Percentiles rank a stretch among this genome's conserved stretches.
phyloP scores from a whole-genome alignment of 2,888 invertebrate genomes.

The Agrochola lota region DNA sequence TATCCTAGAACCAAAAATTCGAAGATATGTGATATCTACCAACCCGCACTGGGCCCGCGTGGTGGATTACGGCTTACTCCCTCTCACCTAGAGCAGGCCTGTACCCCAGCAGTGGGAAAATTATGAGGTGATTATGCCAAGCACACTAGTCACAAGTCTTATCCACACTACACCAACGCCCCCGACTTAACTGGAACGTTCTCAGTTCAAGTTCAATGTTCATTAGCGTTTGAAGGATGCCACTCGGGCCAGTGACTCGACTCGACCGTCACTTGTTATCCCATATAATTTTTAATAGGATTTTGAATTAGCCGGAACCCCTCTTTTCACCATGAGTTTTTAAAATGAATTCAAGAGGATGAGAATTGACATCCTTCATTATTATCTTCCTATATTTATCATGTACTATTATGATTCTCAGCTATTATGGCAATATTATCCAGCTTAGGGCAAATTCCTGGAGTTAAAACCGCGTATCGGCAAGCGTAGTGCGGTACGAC shows the following conservation, averaged over 20 bases:
- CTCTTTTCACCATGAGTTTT: not conserved
- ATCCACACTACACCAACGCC: conserved; percentile 38
- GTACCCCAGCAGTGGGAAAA: too few species aligned
- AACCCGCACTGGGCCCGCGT: too few species aligned
- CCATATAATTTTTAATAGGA: conserved; percentile 26
- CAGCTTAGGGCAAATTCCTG: not conserved
- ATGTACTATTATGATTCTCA: not conserved
- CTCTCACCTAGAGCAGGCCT: too few species aligned
- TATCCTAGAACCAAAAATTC: too few species aligned
- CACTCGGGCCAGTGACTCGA: conserved; percentile 56
- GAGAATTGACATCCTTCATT: not conserved
- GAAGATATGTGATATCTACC: too few species aligned
- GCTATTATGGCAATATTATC: not conserved
- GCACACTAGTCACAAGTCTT: conserved; percentile 18
- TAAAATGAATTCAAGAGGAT: not conserved
- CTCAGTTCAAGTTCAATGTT: conserved; percentile 76
- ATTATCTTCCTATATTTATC: not conserved
- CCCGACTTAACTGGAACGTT: conserved; percentile 54
- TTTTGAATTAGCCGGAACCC: conserved; percentile 9
- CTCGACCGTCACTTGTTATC: conserved; percentile 48
- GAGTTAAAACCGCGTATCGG: too few species aligned
- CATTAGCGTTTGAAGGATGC: conserved; percentile 66
- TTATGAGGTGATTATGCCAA: too few species aligned
- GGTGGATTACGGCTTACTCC: too few species aligned
- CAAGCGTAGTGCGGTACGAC: too few species aligned